Evolutionary conservation across 2,888 invertebrate species (phyloP), one percentile per base, ranked within the genome.

Genomic region (Conistra vaccinii): DNA sequence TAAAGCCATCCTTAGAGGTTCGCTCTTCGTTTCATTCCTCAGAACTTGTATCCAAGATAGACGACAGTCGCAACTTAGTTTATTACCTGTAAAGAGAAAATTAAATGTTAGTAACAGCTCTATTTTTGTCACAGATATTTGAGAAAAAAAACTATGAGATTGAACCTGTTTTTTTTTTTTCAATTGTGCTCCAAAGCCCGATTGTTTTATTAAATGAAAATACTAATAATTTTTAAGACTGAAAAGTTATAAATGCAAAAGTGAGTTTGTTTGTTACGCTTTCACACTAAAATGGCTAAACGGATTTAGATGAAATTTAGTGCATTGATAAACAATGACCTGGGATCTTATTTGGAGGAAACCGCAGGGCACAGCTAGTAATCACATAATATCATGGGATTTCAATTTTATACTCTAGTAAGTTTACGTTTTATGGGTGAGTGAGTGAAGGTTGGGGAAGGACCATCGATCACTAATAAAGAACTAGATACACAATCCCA

Each of bases 41-140:
- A 98, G 95, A 66, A 97, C 96, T 95, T 98, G 97, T 90, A 98
- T 97, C 98, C 98, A 98, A 69, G 97, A 97, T 69, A 98, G 95
- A 65, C 98, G 98, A 90, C 98, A 98, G 94, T 98, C 98, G 94
- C 98, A 98, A 89, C 96, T 97, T 91, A 98, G 97, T 89, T 97
- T 97, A 95, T 98, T 98, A 92, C 98, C 98, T 98, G 97, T 55
- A 86, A 91, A 70, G 48, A 71, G 53, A 80, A 80, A 82, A 72
- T 53, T 17, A 45, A 42, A 39, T 14, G 32, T 77, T 53, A 72
- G 3, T 61, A 29, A 32, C 17, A n/a, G 12, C 3, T 48, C 9
- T 60, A 20, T 60, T 48, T 39, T 53, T 1, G 0, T 2, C 55
- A 58, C 5, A 26, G 12, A 65, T n/a, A 10, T 58, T 10, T 57